phyloP scores from a whole-genome alignment of 1,140 invertebrate genomes.

The Drosophila tsacasi region DNA sequence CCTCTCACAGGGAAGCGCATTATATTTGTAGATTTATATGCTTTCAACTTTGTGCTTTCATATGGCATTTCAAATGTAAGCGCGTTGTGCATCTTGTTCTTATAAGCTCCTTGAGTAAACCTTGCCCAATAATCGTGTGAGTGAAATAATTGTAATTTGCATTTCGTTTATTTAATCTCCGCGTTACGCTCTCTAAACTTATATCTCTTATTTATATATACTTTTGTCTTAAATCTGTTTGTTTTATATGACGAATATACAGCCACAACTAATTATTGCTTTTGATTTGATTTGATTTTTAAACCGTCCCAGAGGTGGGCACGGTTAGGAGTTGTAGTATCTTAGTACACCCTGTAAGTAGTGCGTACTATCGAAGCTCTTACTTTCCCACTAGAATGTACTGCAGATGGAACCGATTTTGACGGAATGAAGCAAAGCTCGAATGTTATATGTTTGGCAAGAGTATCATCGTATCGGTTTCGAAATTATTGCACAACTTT shows the following conservation, averaged over 20 bases:
- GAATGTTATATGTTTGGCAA: conserved; percentile 1
- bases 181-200: conserved; percentile 19
- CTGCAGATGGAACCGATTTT: neutral
- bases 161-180: conserved; percentile 37
- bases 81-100: neutral
- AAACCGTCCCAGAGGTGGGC: neutral
- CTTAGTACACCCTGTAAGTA: conserved; percentile 2
- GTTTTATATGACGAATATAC: conserved; percentile 41
- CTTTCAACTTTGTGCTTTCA: too few species aligned
- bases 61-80: too few species aligned
- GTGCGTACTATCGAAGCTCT: neutral
- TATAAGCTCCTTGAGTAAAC: neutral
- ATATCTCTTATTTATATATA: conserved; percentile 24
- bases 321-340: neutral
- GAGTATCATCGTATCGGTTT: conserved; percentile 7
- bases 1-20: too few species aligned
- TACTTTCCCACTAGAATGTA: conserved; percentile 2
- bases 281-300: conserved; percentile 12
- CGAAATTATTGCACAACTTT: conserved; percentile 21
- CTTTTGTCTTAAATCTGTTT: conserved; percentile 5
- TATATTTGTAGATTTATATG: too few species aligned
- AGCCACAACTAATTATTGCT: conserved; percentile 1
- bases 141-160: conserved; percentile 30
- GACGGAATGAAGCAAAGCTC: conserved; percentile 3
- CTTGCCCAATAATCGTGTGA: conserved; percentile 18